Conservation (phyloP, 2,797 vertebrate species). For the Xerus rutilus region DNA sequence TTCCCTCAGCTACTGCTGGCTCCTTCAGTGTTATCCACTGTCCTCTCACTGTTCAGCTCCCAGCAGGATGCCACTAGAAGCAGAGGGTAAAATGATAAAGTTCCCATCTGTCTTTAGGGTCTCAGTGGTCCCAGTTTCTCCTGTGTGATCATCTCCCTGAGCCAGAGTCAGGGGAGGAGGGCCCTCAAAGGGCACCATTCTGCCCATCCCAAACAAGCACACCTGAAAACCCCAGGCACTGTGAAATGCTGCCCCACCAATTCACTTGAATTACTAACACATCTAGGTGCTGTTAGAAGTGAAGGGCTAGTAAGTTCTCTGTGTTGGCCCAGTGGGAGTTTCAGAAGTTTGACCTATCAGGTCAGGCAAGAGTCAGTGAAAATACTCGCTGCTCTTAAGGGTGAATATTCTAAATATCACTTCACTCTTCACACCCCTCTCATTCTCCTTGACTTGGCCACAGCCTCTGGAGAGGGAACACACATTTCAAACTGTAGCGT, state of each 20-base stretch:
- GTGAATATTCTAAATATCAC: neutral
- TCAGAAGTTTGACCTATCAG: neutral
- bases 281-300: neutral
- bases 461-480: neutral
- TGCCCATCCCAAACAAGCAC: neutral
- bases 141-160: neutral
- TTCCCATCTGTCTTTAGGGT: neutral
- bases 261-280: neutral
- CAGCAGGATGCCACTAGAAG: neutral
- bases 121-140: neutral
- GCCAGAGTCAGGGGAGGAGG: neutral
- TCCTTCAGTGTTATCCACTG: neutral
- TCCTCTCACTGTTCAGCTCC: neutral
- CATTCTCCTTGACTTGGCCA: neutral
- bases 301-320: neutral
- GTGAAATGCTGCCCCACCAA: neutral
- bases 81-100: neutral
- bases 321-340: neutral
- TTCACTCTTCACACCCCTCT: neutral
- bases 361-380: neutral
- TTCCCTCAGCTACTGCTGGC: neutral
- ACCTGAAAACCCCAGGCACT: neutral
- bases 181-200: neutral
- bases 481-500: neutral
- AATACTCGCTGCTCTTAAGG: neutral